Evolutionary conservation across 2,888 invertebrate species (phyloP).

Genomic region (Drosophila formosana): DNA sequence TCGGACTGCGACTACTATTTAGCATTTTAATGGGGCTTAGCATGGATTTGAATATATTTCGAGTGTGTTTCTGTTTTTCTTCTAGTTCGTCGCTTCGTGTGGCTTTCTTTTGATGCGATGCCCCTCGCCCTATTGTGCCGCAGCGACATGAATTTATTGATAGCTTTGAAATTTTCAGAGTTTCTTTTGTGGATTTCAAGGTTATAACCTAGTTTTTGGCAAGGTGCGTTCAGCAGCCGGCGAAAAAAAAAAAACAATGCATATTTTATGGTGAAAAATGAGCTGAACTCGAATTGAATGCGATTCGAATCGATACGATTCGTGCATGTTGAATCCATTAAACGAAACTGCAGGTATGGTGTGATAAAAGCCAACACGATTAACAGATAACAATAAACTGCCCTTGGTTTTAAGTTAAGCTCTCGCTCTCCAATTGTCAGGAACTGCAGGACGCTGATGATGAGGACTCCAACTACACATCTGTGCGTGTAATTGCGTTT

Average conservation of each 20-base stretch:
- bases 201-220: constrained; percentile 79
- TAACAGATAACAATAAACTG: constrained; percentile 58
- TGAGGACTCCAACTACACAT: constrained; percentile 28
- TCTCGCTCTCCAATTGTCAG: constrained; percentile 29
- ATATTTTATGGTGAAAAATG: constrained; percentile 72
- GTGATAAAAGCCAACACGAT: constrained; percentile 53
- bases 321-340: constrained; percentile 61
- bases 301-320: constrained; percentile 47
- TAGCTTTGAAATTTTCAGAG: constrained; percentile 60
- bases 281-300: constrained; percentile 61
- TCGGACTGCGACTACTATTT: constrained; percentile 39
- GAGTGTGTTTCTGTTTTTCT: constrained; percentile 19
- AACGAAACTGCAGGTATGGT: constrained; percentile 46
- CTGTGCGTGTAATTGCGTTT: constrained; percentile 8
- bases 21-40: constrained; percentile 69
- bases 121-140: constrained; percentile 42
- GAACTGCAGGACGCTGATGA: constrained; percentile 24
- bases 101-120: constrained; percentile 57
- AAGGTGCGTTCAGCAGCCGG: constrained; percentile 49
- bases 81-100: constrained; percentile 21
- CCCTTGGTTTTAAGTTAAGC: constrained; percentile 57
- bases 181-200: constrained; percentile 75
- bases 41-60: constrained; percentile 68
- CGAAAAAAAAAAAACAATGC: constrained; percentile 57
- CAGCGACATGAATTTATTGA: constrained; percentile 68